Base-by-base conservation (phyloP, 2,888 invertebrate species). In the Philopedon plagiatum region DNA sequence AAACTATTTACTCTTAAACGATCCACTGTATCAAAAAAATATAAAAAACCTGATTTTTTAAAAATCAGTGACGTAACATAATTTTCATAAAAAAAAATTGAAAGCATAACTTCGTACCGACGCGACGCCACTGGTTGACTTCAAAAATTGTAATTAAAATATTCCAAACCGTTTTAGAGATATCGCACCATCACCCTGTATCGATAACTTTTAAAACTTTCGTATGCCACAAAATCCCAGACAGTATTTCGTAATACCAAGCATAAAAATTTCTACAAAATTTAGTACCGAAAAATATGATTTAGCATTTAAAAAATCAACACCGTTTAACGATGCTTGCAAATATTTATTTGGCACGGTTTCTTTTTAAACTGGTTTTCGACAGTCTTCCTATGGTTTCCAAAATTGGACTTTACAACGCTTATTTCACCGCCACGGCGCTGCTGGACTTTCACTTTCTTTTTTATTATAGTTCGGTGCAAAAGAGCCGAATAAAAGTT, bases 381-480 rank as follows among this genome's bases (percentile, higher is more conserved):
- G 32, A 32, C 34, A 23, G 54, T 67, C 37, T 51, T 67, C 62
- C 62, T 46, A 60, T 29, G 63, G 66, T 66, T 72, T 72, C 71
- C 71, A 66, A 72, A 72, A 72, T 72, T 62, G 66, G 71, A 56
- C 64, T 56, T 56, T 57, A 57, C 61, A 34, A n/a, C 63, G 60
- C 32, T 66, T 57, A 57, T 62, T 68, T 61, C 51, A 41, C 56
- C 61, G 54, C n/a, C n/a, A n/a, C n/a, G 19, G 23, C 32, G 29
- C n/a, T n/a, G n/a, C n/a, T n/a, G n/a, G 13, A 72, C 71, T 72
- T 72, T 72, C 71, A 72, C 71, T 72, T 72, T 72, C 71, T 72
- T 72, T 71, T 72, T 72, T 71, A 57, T 57, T 23, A 41, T 32
- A 18, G 39, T 49, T 49, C 7, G 64, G 19, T 49, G 58, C 46